These are phyloP conservation scores for Sander vitreus DNA, from an alignment of 2,113 vertebrate species.

Conservation along the genomic window DNA sequence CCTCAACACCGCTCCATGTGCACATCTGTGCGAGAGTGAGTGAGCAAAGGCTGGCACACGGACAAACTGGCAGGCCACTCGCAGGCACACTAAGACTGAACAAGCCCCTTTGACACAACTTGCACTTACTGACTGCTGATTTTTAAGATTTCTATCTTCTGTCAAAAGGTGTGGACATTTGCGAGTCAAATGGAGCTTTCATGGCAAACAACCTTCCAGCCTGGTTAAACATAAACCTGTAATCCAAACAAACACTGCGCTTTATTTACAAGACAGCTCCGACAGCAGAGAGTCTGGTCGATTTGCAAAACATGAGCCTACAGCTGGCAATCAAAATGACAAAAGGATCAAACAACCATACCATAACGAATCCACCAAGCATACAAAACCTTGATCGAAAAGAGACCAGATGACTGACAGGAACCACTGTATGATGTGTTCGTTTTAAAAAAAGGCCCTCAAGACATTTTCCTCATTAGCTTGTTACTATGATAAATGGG, in stretches of 20 bases:
- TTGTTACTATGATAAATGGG: neutral
- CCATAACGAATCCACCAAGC: conserved; percentile 4
- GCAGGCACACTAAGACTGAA: neutral
- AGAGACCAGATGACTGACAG: neutral
- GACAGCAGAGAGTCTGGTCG: neutral
- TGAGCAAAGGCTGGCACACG: neutral
- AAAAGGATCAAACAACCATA: conserved; percentile 3
- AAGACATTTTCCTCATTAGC: neutral
- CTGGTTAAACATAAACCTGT: conserved; percentile 57
- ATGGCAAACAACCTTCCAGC: neutral
- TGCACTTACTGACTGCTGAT: neutral
- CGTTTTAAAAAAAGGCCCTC: neutral
- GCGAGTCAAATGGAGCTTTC: neutral
- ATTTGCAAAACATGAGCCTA: conserved; percentile 13
- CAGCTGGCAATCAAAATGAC: conserved; percentile 28
- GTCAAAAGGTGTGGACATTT: neutral
- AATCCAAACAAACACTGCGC: conserved; percentile 42
- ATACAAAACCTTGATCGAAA: conserved; percentile 1
- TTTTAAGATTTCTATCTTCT: neutral
- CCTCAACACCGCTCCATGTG: conserved; percentile 8
- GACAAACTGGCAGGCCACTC: neutral
- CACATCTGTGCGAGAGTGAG: neutral
- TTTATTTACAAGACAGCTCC: conserved; percentile 53
- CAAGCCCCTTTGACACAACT: neutral
- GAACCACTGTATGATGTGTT: neutral